These are phyloP conservation scores for Turritopsis rubra DNA, from an alignment of 30 jellyfish, hydroid and myxozoan species.

Conservation along the genomic window DNA sequence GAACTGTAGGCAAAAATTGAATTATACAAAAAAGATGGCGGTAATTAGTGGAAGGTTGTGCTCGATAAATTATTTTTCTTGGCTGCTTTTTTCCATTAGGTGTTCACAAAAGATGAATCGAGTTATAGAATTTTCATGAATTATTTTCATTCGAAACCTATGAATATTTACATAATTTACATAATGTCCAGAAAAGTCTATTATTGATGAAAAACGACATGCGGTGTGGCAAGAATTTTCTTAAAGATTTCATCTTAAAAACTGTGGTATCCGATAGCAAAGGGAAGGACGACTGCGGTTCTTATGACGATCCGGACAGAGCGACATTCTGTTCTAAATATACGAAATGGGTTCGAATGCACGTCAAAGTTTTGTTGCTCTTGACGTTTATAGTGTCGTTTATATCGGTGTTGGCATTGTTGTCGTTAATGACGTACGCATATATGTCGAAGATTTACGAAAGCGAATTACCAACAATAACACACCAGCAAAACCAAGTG, in stretches of 20 bases:
- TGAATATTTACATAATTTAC: too few species aligned
- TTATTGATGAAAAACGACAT: neutral
- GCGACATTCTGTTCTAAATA: neutral
- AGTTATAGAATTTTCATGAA: too few species aligned
- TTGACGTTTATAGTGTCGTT: neutral
- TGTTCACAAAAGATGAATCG: too few species aligned
- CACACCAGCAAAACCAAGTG: slow-evolving; percentile 5
- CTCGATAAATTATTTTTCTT: neutral
- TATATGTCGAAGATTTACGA: neutral
- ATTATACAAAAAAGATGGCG: neutral
- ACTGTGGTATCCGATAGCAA: neutral
- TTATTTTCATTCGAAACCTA: too few species aligned
- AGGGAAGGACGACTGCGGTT: neutral
- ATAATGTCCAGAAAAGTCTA: neutral
- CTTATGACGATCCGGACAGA: slow-evolving; percentile 6
- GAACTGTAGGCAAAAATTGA: neutral
- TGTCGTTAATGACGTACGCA: slow-evolving; percentile 3
- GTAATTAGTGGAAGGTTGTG: neutral
- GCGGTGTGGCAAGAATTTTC: neutral
- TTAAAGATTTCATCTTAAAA: neutral
- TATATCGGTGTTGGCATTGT: neutral
- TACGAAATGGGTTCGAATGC: slow-evolving; percentile 5
- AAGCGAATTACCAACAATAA: neutral
- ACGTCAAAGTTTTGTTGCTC: neutral
- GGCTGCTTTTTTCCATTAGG: neutral